Evolutionary conservation across 1,140 invertebrate species (phyloP), one percentile per base, ranked within the genome.

Genomic region (Dysdera silvatica): DNA sequence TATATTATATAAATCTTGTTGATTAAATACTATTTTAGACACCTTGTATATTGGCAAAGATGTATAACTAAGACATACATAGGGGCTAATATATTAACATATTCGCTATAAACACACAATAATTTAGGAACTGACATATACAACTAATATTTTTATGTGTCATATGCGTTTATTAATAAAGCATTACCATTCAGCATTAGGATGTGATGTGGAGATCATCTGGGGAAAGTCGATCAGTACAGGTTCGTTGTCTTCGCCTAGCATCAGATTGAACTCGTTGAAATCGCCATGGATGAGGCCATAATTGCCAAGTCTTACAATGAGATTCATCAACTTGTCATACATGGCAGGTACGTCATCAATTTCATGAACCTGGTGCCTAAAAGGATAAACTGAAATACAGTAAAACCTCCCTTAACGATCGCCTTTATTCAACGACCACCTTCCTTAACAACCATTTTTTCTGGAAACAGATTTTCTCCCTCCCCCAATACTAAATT

Each of bases 281-380:
- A 98, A 98, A 80, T 99, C 96, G 3, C 95, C 90, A 77, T 99
- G 96, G 71, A 99, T 98, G 1, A 99, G 88, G 1, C 97, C 96
- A 74, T 87, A 85, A 77, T 93, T 89, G 24, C 87, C 96, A 32
- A 99, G 79, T 62, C 83, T 82, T 0, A 98, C 84, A 59, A 99
- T 90, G 4, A 99, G 79, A 71, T 91, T 84, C 95, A 99, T 99
- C 61, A 98, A 81, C 69, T 95, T 87, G 71, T 96, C 91, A 73
- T 98, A 99, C 0, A 98, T 79, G 12, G 74, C 78, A 70, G 87
- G 87, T 0, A 88, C 81, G 74, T 96, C 83, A 4, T 83, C 77
- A 3, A 96, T 78, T 73, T 89, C 82, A 59, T 84, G 80, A 10
- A 98, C 83, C 72, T 92, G 87, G 71, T 85, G 92, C 70, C 89